Evolutionary conservation across 2,113 vertebrate species (phyloP).

Genomic region (Albula goreensis): DNA sequence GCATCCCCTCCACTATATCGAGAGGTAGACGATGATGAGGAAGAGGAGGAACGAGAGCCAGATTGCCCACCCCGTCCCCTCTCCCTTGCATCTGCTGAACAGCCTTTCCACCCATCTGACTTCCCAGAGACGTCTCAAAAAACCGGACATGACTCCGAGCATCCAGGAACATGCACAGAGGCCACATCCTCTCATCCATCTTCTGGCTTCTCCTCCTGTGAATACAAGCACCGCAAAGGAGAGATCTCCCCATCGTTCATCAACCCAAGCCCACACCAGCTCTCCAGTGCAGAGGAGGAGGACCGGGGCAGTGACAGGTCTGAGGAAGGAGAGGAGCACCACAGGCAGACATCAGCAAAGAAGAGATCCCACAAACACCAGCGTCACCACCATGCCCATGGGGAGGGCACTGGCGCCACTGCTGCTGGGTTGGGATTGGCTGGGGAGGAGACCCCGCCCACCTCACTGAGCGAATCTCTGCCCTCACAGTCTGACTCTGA

Average conservation of each 20-base stretch:
- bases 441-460: conserved; percentile 91
- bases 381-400: conserved; percentile 76
- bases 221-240: conserved; percentile 78
- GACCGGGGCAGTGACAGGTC: conserved; percentile 52
- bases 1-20: conserved; percentile 52
- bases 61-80: conserved; percentile 62
- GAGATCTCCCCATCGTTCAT: conserved; percentile 94
- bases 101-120: conserved; percentile 52
- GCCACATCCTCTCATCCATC: conserved; percentile 56
- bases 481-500: conserved; percentile 94
- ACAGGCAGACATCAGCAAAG: conserved; percentile 70
- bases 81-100: conserved; percentile 65
- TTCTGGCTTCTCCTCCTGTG: conserved; percentile 65
- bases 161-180: conserved; percentile 68
- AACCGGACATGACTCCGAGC: conserved; percentile 57
- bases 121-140: conserved; percentile 50
- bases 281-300: conserved; percentile 82
- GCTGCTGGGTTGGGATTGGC: conserved; percentile 61
- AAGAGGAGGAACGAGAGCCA: conserved; percentile 49
- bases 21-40: conserved; percentile 51
- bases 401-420: conserved; percentile 50
- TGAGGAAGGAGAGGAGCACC: conserved; percentile 60
- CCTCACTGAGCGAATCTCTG: conserved; percentile 88
- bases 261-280: conserved; percentile 82
- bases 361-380: conserved; percentile 73